phyloP scores from a whole-genome alignment of 2,113 vertebrate species.

The Solea senegalensis region DNA sequence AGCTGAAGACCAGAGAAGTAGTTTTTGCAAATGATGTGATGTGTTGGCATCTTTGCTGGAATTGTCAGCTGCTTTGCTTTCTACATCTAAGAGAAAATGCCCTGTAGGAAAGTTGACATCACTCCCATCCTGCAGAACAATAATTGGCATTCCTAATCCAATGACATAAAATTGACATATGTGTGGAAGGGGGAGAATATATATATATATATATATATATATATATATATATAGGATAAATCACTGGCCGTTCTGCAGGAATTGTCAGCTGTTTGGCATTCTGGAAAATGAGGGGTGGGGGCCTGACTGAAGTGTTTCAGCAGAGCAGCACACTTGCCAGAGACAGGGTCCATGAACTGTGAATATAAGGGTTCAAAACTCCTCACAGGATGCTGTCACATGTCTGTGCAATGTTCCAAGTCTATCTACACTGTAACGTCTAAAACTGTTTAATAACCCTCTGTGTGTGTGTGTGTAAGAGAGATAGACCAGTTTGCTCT shows the following conservation, averaged over 20 bases:
- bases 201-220: constrained; percentile 3
- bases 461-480: constrained; percentile 15
- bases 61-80: constrained; percentile 62
- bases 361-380: constrained; percentile 50
- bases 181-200: constrained; percentile 38
- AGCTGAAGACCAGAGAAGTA: constrained; percentile 35
- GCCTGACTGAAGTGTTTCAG: constrained; percentile 43
- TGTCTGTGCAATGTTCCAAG: constrained; percentile 37
- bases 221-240: constrained; percentile 24
- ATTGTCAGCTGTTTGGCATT: constrained; percentile 67
- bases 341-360: constrained; percentile 59
- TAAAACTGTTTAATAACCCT: constrained; percentile 51
- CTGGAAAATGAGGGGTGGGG: constrained; percentile 43
- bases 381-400: constrained; percentile 55
- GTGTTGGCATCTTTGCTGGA: constrained; percentile 55
- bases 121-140: constrained; percentile 66
- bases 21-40: constrained; percentile 60
- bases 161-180: constrained; percentile 68
- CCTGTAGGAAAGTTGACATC: constrained; percentile 62
- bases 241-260: constrained; percentile 44
- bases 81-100: constrained; percentile 42
- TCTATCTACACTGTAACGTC: constrained; percentile 40
- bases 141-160: constrained; percentile 54
- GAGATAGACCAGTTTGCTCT: constrained; percentile 42
- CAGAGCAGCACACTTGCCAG: constrained; percentile 48